Conservation (phyloP, 2,113 vertebrate genomes). For the Myotis davidii region DNA sequence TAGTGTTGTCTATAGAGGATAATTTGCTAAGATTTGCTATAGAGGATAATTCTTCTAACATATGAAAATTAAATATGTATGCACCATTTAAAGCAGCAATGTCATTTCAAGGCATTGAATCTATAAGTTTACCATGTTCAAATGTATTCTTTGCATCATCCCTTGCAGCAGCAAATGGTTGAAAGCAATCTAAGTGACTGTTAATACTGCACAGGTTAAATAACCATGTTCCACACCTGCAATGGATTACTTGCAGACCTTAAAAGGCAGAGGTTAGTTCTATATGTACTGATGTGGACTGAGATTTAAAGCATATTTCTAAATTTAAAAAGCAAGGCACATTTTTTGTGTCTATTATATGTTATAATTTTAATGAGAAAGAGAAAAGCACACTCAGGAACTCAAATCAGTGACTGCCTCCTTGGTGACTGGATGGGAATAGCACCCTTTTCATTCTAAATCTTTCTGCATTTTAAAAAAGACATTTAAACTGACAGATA, state of each 20-base stretch:
- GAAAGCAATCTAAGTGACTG: neutral
- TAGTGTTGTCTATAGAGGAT: neutral
- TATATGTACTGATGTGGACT: neutral
- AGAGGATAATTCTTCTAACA: neutral
- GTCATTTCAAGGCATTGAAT: neutral
- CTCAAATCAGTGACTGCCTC: neutral
- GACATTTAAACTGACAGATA: neutral
- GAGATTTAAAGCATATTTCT: neutral
- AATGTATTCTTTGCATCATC: neutral
- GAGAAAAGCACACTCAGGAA: neutral
- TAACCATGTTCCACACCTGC: neutral
- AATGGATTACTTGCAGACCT: neutral
- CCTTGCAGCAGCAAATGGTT: neutral
- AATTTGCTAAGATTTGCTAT: neutral
- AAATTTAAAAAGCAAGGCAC: neutral
- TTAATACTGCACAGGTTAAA: neutral
- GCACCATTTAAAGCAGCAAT: neutral
- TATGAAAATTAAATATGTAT: constrained; percentile 30
- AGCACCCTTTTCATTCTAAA: neutral
- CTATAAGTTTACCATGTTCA: neutral
- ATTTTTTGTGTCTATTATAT: neutral
- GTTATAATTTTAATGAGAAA: neutral
- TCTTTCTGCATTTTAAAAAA: neutral
- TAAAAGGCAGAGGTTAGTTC: neutral
- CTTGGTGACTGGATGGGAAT: neutral